These are phyloP conservation scores for Periplaneta americana DNA, from an alignment of 1,140 invertebrate species.

Conservation along the genomic window DNA sequence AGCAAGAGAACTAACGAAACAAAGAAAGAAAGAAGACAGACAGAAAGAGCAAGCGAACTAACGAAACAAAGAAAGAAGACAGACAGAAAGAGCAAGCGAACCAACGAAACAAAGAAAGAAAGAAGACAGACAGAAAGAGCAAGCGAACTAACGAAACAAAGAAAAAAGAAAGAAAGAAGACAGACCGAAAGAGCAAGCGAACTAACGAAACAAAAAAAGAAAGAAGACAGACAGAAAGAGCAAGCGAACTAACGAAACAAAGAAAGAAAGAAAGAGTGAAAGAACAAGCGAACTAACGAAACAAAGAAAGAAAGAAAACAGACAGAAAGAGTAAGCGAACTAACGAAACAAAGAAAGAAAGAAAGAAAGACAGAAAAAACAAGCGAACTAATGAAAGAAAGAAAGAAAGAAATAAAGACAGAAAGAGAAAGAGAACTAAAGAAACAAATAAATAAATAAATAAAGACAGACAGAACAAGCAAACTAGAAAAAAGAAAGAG, in stretches of 20 bases:
- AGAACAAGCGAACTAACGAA: background rate
- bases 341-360: background rate
- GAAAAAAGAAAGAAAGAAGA: too few relatives aligned
- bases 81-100: too few relatives aligned
- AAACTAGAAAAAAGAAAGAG: background rate
- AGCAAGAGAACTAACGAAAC: too few relatives aligned
- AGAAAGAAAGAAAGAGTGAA: background rate
- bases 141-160: too few relatives aligned
- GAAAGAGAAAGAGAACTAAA: slow-evolving; percentile 8
- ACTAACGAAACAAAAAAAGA: too few relatives aligned
- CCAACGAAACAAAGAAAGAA: too few relatives aligned
- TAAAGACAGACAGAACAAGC: background rate
- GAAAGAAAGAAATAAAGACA: slow-evolving; percentile 2
- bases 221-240: too few relatives aligned
- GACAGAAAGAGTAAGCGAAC: background rate
- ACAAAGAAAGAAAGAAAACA: background rate
- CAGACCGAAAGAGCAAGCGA: too few relatives aligned
- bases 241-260: background rate
- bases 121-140: too few relatives aligned
- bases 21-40: too few relatives aligned
- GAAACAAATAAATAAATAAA: background rate
- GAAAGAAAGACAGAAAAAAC: slow-evolving; percentile 7
- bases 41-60: too few relatives aligned
- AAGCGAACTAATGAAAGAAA: background rate
- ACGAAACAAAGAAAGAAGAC: too few relatives aligned